Evolutionary conservation across 2,113 vertebrate species (phyloP).

Genomic region (Lampris megalopsis): DNA sequence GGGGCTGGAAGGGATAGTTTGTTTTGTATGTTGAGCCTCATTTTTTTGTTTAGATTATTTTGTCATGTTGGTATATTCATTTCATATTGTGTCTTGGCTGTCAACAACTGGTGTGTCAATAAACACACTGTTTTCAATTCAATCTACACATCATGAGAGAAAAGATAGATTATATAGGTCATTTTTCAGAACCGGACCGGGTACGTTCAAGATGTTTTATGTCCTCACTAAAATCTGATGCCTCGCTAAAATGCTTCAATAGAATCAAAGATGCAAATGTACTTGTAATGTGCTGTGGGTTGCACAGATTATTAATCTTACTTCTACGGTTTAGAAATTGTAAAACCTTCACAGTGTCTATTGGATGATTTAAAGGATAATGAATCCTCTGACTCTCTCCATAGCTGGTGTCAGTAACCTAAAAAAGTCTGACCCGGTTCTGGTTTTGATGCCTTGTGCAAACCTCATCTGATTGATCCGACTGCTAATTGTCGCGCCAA

Average conservation of each 20-base stretch:
- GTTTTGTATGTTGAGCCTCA: background rate
- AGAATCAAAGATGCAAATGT: constrained; percentile 1
- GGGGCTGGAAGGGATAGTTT: background rate
- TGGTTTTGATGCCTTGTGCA: constrained; percentile 44
- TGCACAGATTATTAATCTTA: constrained; percentile 3
- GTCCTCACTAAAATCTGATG: constrained; percentile 3
- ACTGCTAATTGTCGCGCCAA: constrained; percentile 49
- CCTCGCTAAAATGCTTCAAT: constrained; percentile 6
- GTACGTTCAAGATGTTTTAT: background rate
- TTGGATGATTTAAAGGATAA: constrained; percentile 7
- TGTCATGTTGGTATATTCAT: too few species aligned
- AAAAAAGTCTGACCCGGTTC: constrained; percentile 50
- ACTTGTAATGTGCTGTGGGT: constrained; percentile 13
- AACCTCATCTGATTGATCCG: constrained; percentile 47
- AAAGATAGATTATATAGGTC: too few species aligned
- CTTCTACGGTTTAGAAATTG: constrained; percentile 1
- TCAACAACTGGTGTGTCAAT: too few species aligned
- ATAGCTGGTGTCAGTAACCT: constrained; percentile 7
- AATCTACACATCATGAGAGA: too few species aligned
- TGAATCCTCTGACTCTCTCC: background rate
- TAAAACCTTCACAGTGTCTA: constrained; percentile 11
- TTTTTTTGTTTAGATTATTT: too few species aligned
- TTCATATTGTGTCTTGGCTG: too few species aligned
- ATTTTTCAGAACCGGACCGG: too few species aligned
- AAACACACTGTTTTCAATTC: too few species aligned